Conservation (phyloP, 2,113 vertebrate genomes). For the Platichthys flesus region DNA sequence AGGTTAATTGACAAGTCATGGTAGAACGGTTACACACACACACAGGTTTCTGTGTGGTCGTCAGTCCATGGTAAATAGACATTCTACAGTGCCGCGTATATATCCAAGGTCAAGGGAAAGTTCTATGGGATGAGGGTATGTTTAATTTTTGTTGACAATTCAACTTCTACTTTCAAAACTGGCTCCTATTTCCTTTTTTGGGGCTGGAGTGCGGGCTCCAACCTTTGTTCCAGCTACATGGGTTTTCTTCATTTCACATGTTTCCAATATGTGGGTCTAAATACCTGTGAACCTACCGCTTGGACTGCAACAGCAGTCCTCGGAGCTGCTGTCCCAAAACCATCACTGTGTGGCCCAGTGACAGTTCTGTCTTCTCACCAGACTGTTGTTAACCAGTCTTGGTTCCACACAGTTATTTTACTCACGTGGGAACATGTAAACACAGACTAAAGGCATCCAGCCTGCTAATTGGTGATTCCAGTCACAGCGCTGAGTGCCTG, state of each 20-base stretch:
- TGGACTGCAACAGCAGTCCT: neutral
- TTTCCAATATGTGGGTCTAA: slow-evolving; percentile 38
- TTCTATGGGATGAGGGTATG: slow-evolving; percentile 52
- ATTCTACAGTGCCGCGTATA: slow-evolving; percentile 66
- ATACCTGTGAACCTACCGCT: slow-evolving; percentile 39
- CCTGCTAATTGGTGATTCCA: slow-evolving; percentile 69
- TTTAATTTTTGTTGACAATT: slow-evolving; percentile 63
- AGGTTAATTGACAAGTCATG: slow-evolving; percentile 74
- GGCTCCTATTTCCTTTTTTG: slow-evolving; percentile 41
- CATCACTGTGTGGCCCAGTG: slow-evolving; percentile 57
- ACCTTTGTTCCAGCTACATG: slow-evolving; percentile 40
- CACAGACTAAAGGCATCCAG: slow-evolving; percentile 71
- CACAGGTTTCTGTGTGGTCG: slow-evolving; percentile 75
- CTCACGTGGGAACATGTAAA: slow-evolving; percentile 74
- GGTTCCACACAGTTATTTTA: slow-evolving; percentile 53
- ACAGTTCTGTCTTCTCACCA: slow-evolving; percentile 41
- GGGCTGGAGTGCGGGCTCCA: slow-evolving; percentile 21
- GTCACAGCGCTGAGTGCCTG: slow-evolving; percentile 48
- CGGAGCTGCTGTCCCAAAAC: slow-evolving; percentile 31
- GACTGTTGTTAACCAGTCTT: slow-evolving; percentile 51
- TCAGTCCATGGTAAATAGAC: slow-evolving; percentile 62
- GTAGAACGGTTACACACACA: slow-evolving; percentile 15
- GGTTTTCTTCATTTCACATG: slow-evolving; percentile 41
- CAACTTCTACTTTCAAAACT: slow-evolving; percentile 35
- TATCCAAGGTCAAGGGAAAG: slow-evolving; percentile 71